Evolutionary conservation across 1,140 invertebrate species (phyloP).

Genomic region (Saccostrea glomerata): DNA sequence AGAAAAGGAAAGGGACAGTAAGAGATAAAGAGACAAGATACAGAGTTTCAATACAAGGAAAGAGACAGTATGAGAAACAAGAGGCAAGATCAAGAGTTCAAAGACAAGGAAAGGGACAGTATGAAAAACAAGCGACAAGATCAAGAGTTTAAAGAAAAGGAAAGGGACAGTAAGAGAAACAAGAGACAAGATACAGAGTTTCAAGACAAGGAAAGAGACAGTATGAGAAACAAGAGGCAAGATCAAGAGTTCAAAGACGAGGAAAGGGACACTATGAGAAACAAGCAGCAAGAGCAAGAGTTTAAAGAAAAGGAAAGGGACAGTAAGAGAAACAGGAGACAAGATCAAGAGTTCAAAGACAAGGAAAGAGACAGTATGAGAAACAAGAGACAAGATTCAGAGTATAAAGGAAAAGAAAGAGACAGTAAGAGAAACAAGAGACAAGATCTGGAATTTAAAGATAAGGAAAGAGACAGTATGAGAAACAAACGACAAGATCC

Average conservation of each 20-base stretch:
- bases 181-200: slow-evolving; percentile 15
- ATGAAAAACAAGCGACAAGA: no score
- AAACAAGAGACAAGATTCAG: slow-evolving; percentile 5
- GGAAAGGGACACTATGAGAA: background rate
- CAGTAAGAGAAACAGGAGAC: background rate
- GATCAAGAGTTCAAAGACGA: slow-evolving; percentile 12
- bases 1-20: slow-evolving; percentile 38
- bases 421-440: slow-evolving; percentile 15
- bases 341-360: slow-evolving; percentile 40
- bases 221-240: slow-evolving; percentile 25
- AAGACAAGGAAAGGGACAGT: no score
- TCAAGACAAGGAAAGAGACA: slow-evolving; percentile 39
- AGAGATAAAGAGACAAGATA: slow-evolving; percentile 20
- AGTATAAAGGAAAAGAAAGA: background rate
- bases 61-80: background rate
- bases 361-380: slow-evolving; percentile 42
- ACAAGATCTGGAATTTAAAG: slow-evolving; percentile 21
- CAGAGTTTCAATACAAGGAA: slow-evolving; percentile 9
- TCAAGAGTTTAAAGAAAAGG: no score
- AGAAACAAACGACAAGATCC: no score
- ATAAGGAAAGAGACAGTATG: no score
- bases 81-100: no score
- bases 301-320: background rate
- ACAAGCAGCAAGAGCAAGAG: background rate
- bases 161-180: no score